A percentile compares a stretch with the other conserved stretches of the same genome.
phyloP scores from a whole-genome alignment of 2,797 vertebrate species.

The Distichodus sexfasciatus region DNA sequence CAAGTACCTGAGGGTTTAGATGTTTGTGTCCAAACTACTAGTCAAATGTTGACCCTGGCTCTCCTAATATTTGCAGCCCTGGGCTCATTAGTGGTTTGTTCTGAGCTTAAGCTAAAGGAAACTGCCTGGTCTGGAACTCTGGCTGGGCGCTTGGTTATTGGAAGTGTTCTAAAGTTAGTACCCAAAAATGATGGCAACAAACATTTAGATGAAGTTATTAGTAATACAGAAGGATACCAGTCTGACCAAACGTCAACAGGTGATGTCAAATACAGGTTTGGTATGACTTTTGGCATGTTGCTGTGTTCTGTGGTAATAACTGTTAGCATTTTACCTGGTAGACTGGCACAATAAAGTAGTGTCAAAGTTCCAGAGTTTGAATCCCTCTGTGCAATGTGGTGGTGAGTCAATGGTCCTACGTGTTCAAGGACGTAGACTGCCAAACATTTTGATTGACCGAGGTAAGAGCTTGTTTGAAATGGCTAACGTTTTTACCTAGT shows the following conservation, averaged over 20 bases:
- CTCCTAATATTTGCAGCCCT: not conserved
- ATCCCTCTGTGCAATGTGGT: slow-evolving; percentile 39
- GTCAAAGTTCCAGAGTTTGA: slow-evolving; percentile 19
- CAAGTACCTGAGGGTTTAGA: not conserved
- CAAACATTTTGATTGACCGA: slow-evolving; percentile 47
- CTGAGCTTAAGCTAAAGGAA: not conserved
- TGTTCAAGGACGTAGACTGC: slow-evolving; percentile 7
- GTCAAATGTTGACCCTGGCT: not conserved
- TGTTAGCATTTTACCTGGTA: not conserved
- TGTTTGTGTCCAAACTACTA: not conserved
- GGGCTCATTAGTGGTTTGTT: not conserved
- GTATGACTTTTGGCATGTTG: too few relatives aligned
- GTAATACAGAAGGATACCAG: not conserved
- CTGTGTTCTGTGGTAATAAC: too few relatives aligned
- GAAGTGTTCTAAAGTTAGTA: not conserved
- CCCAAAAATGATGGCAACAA: not conserved
- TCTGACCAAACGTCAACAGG: not conserved
- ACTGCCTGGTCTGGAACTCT: not conserved
- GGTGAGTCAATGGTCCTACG: slow-evolving; percentile 27
- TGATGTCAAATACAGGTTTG: too few relatives aligned
- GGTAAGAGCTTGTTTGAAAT: slow-evolving; percentile 4
- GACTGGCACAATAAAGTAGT: slow-evolving; percentile 1
- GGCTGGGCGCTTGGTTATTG: not conserved
- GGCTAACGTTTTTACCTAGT: too few relatives aligned
- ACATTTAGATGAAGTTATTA: not conserved